phyloP scores from a whole-genome alignment of 2,888 invertebrate species.

The Eilema depressum region DNA sequence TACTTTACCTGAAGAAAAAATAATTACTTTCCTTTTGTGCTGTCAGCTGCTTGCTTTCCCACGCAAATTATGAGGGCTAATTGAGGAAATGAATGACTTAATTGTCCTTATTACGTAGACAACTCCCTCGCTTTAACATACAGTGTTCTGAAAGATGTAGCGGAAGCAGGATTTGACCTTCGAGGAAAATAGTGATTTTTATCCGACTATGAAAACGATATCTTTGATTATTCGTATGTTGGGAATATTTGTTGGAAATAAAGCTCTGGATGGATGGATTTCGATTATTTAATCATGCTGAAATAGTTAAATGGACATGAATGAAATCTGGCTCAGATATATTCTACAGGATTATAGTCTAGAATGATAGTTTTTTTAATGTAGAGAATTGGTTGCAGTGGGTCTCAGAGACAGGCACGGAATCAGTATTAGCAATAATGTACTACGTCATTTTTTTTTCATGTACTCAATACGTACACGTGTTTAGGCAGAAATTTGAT shows the following conservation, averaged over 20 bases:
- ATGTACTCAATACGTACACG: too few relatives aligned
- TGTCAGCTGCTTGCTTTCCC: constrained; percentile 38
- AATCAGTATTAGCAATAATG: too few relatives aligned
- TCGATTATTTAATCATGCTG: not conserved
- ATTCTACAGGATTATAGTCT: too few relatives aligned
- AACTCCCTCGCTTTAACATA: constrained; percentile 20
- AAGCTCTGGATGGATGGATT: not conserved
- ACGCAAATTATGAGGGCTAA: constrained; percentile 50
- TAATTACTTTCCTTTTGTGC: constrained; percentile 42
- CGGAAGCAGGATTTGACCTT: not conserved
- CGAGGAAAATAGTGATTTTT: constrained; percentile 7
- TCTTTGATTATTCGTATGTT: not conserved
- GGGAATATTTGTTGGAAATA: not conserved
- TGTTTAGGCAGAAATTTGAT: too few relatives aligned
- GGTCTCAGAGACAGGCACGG: too few relatives aligned
- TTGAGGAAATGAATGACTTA: constrained; percentile 43
- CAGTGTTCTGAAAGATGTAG: constrained; percentile 1
- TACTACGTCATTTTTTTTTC: too few relatives aligned
- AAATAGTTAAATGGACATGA: not conserved
- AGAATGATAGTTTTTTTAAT: too few relatives aligned
- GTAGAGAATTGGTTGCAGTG: too few relatives aligned
- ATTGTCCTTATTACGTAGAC: constrained; percentile 31
- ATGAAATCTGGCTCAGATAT: not conserved
- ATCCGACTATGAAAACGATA: not conserved
- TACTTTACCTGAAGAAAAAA: constrained; percentile 23